Conservation (phyloP, 2,797 vertebrate genomes). For the Tiaroga cobitis region DNA sequence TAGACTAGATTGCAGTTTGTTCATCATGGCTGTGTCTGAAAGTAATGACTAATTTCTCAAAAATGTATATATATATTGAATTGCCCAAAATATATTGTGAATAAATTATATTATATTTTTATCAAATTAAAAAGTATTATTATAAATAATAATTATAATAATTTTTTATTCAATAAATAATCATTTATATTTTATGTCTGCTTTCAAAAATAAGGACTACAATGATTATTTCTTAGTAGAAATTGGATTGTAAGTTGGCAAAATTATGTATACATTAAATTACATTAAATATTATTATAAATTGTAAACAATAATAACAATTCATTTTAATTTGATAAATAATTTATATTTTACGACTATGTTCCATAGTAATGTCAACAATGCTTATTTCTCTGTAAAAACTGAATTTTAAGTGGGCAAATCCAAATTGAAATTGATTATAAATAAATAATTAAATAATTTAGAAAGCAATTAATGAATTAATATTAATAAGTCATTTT, state of each 20-base stretch:
- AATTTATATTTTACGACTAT: not conserved
- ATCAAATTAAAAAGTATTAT: no score
- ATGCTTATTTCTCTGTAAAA: not conserved
- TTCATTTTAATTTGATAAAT: not conserved
- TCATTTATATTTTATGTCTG: no score
- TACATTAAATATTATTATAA: not conserved
- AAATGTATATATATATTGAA: no score
- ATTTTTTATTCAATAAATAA: no score
- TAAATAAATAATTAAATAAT: not conserved
- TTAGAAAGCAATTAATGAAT: not conserved
- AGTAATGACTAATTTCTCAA: not conserved
- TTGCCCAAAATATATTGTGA: no score
- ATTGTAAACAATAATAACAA: not conserved
- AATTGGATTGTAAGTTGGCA: not conserved
- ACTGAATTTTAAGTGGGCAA: not conserved
- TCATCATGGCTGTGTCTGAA: constrained; percentile 7
- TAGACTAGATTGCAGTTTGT: not conserved
- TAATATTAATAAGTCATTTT: not conserved
- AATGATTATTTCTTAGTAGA: not conserved
- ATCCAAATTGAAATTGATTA: not conserved
- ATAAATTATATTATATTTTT: no score
- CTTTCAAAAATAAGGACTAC: not conserved
- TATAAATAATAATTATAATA: no score
- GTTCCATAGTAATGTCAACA: not conserved
- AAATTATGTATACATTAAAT: no score